Base-by-base conservation (phyloP, 2,113 vertebrate species). In the Callipepla californica region DNA sequence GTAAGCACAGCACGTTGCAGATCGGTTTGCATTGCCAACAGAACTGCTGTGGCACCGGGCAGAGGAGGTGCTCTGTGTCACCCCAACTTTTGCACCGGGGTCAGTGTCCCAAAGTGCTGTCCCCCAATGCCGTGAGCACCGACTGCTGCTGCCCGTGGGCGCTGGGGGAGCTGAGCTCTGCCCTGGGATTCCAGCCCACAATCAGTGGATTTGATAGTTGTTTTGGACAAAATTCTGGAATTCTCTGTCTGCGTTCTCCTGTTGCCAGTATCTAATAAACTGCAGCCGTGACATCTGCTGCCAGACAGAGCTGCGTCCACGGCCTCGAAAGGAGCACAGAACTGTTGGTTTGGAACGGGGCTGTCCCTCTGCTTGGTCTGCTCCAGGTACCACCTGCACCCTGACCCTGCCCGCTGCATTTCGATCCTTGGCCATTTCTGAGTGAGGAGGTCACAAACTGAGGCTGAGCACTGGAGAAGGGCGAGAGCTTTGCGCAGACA, bases 1-100 rank as follows among this genome's bases (percentile, higher is more conserved):
- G 81, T 65, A 92, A 87, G 86, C 74, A 8, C 0, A 6, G 70
- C 89, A 7, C 92, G 93, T 93, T 78, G 91, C 92, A 84, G 91
- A 63, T 84, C 36, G 75, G 86, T 92, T 96, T 95, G 89, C 91
- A 87, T 94, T 73, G 84, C 80, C 87, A 79, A 73, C 83, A 44
- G 78, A 68, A 65, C 5, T 21, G 10, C 0, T 2, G 23, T 90
- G 92, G 72, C 51, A 19, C n/a, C 42, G 74, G 38, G 85, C 80
- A n/a, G 87, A 85, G 22, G 53, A 26, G 63, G 66, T 89, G 92
- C 68, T 32, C 4, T 40, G 85, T 78, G 85, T 83, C 85, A 20
- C 63, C 5, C 51, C n/a, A 47, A 32, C 75, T 42, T 85, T 73
- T 90, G 77, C 76, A 32, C 32, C 32, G 36, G 86, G 68, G 28